Evolutionary conservation across 2,113 vertebrate species (phyloP), one percentile per base, ranked within the genome.

Genomic region (Lampris megalopsis): DNA sequence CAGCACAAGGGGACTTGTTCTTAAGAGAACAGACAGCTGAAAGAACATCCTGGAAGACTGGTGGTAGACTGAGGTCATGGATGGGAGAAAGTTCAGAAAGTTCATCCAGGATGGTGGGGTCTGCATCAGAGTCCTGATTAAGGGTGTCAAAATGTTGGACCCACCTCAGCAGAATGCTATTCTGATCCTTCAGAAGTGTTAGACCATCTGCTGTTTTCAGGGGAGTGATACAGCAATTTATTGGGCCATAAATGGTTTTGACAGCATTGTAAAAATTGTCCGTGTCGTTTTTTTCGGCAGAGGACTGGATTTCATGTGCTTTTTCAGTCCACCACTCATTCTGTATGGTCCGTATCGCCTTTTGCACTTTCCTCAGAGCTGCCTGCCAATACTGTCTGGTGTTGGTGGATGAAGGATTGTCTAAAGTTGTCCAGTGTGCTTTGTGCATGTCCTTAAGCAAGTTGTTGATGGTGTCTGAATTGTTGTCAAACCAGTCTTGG

Each of bases 241-340:
- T 80, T 60, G 72, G 72, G 35, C 70, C 64, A 24, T 77, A 77
- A 54, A 77, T 73, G 53, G 58, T 7, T 79, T 82, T 82, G n/a
- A 81, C 73, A 40, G 67, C 52, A 53, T 72, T 58, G 24, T 77
- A 72, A 47, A 71, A 66, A 7, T 59, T 77, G n/a, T 76, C 73
- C 59, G 71, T 81, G 9, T 77, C 73, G 66, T 81, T 77, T 77
- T 35, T 81, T 53, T 81, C 65, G 6, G 72, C 73, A 45, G 48
- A 59, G 2, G 62, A 58, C 35, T 77, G 68, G 5, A 81, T 77
- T 65, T 77, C 52, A 1, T 68, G 38, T 11, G 68, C 67, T 24
- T 64, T 77, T 4, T 53, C 7, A 35, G 54, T 67, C 66, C 79
- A 70, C 66, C 57, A 71, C 11, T 56, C 9, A 36, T 76, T 71